Evolutionary conservation across 2,113 vertebrate species (phyloP).

Genomic region (Petromus typicus): DNA sequence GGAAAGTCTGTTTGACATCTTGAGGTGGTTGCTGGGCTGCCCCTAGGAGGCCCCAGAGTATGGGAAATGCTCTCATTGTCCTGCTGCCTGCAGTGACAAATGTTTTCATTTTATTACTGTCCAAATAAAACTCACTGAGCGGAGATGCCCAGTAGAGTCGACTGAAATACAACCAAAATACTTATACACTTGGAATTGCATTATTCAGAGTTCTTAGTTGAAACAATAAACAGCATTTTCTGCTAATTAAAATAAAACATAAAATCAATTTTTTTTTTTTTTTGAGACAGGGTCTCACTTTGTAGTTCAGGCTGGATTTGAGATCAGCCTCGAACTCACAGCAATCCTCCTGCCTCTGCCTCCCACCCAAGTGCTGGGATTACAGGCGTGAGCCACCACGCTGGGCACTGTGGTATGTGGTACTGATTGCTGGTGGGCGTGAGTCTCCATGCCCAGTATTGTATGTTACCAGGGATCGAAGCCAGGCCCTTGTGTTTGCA

Average conservation of each 20-base stretch:
- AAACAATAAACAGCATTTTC: background rate
- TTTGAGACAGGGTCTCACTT: too few species aligned
- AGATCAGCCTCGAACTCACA: too few species aligned
- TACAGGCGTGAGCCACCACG: too few species aligned
- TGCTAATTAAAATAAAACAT: background rate
- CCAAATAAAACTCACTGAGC: background rate
- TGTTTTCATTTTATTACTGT: background rate
- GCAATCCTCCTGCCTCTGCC: too few species aligned
- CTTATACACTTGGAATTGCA: background rate
- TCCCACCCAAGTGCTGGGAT: too few species aligned
- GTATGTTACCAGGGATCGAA: too few species aligned
- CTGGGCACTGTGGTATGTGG: too few species aligned
- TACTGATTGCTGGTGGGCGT: too few species aligned
- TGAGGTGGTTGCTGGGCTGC: background rate
- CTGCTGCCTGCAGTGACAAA: background rate
- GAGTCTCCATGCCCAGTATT: too few species aligned
- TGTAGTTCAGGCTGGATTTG: too few species aligned
- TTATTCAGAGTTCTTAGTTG: background rate
- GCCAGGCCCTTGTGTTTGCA: too few species aligned
- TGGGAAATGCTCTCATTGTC: background rate
- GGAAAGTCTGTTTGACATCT: background rate
- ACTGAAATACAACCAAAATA: background rate
- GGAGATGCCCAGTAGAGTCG: background rate
- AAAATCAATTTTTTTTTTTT: background rate
- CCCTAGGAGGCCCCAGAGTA: background rate